Evolutionary conservation across 1,140 invertebrate species (phyloP).

Genomic region (silkworm (Bombyx mori)): ASM3026992v2 NC_085119.1:10451501-10452000

Average conservation of each 20-base stretch:
- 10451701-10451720: conserved; percentile 60
- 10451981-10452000: conserved; percentile 58
- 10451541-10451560: background rate
- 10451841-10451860: conserved; percentile 51
- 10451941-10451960: conserved; percentile 62
- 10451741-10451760: conserved; percentile 69
- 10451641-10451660: conserved; percentile 57
- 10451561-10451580: conserved; percentile 16
- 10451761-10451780: conserved; percentile 70
- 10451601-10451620: conserved; percentile 61
- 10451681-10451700: conserved; percentile 69
- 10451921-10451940: conserved; percentile 61
- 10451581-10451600: conserved; percentile 62
- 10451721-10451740: conserved; percentile 59
- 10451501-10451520: background rate
- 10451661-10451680: conserved; percentile 46
- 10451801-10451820: conserved; percentile 49
- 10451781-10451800: conserved; percentile 63
- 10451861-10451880: conserved; percentile 64
- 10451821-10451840: conserved; percentile 17
- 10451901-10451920: conserved; percentile 72
- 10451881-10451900: conserved; percentile 74
- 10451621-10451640: conserved; percentile 40
- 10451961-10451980: conserved; percentile 59
- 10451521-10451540: background rate